Evolutionary conservation across 2,797 vertebrate species (phyloP), one percentile per base, ranked within the genome.

Genomic region (Acridotheres tristis): DNA sequence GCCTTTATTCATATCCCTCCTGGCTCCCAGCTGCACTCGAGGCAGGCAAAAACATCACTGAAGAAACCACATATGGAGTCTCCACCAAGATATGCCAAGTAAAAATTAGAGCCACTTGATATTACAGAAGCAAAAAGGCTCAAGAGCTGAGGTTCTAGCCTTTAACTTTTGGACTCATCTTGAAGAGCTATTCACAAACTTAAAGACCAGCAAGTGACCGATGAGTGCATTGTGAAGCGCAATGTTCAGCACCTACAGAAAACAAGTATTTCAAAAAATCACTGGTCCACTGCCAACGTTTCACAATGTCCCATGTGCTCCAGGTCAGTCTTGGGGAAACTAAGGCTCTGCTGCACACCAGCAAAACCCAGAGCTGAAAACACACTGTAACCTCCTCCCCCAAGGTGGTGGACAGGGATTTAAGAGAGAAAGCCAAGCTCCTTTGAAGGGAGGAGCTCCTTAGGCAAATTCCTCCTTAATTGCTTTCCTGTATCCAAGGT

Each of bases 1-100:
- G 80, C 67, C 80, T 95, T 96, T 96, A 89, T 95, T 93, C 94
- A 11, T 20, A 65, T 48, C 51, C 85, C 89, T 88, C 81, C 63
- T 19, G 2, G 71, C 57, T 79, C 67, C 89, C 90, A 96, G 93
- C 81, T 90, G 91, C 54, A 23, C 78, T 80, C 74, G 76, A 85
- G 78, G 68, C 90, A 92, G 67, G 95, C 65, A 54, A 38, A 96
- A 92, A 69, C 87, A 67, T 47, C 88, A 19, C 65, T 50, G 63
- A 55, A 71, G 73, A 66, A 94, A 85, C 53, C 69, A 90, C 92
- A 77, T 43, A 59, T 1, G 58, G 75, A 89, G 63, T 77, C 82
- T 85, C 65, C 74, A 88, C 50, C 85, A 57, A 73, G 71, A 63
- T 25, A 63, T 0, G 12, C 48, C 84, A 81, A 72, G 58, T 2